Percentiles rank a stretch among this genome's conserved stretches.
Evolutionary conservation across 1,140 invertebrate species (phyloP).

Genomic region (Mizuhopecten yessoensis): DNA sequence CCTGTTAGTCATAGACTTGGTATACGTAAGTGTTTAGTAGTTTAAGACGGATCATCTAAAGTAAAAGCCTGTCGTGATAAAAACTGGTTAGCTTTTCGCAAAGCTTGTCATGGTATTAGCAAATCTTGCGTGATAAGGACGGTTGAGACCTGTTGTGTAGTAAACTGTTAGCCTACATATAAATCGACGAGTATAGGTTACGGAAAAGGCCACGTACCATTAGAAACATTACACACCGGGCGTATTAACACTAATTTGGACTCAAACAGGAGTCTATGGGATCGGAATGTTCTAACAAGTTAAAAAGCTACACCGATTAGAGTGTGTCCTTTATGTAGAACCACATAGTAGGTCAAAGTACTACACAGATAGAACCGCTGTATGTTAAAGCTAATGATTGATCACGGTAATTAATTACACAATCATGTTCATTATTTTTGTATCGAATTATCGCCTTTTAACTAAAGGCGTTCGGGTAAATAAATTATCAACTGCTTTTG

Average conservation of each 20-base stretch:
- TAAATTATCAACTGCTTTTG: background rate
- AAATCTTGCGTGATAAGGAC: no score
- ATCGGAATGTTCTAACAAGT: background rate
- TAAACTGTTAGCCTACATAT: background rate
- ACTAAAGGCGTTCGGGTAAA: background rate
- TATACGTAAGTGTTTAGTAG: no score
- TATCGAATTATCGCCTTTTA: conserved; percentile 34
- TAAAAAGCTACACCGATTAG: background rate
- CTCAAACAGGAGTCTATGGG: background rate
- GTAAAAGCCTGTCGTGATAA: no score
- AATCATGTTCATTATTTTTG: background rate
- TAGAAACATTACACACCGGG: background rate
- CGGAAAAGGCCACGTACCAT: background rate
- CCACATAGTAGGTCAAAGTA: conserved; percentile 4
- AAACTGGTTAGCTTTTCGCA: no score
- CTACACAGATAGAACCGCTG: background rate
- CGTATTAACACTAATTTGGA: background rate
- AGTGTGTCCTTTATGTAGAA: background rate
- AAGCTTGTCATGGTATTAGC: no score
- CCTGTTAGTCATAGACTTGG: no score
- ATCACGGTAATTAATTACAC: background rate
- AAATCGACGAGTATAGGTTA: background rate
- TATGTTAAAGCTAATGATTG: background rate
- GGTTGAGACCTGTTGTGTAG: background rate
- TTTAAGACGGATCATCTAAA: no score